Evolutionary conservation across 2,888 invertebrate genomes (phyloP).

Genomic region (Polyommatus iphigenia): DNA sequence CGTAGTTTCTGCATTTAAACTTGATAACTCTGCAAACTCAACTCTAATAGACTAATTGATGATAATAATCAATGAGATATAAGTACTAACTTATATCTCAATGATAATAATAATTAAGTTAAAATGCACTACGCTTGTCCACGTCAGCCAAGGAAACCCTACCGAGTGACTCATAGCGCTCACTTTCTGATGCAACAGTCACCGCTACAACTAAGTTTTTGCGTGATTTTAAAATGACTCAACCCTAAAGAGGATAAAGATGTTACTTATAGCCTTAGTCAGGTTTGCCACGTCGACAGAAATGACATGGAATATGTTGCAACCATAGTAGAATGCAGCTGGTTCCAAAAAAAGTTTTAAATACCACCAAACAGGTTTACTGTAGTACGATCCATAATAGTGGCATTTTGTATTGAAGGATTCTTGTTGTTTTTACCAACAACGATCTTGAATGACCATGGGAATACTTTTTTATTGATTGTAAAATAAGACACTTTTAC

Average conservation of each 20-base stretch:
- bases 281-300: constrained; percentile 22
- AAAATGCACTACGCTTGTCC: neutral
- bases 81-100: no score
- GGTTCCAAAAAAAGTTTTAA: constrained; percentile 3
- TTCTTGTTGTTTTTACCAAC: neutral
- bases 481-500: neutral
- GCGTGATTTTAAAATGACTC: neutral
- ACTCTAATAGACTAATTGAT: neutral
- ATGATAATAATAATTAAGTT: neutral
- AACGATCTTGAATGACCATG: neutral
- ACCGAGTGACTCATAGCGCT: constrained; percentile 2
- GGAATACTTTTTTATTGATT: neutral
- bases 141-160: constrained; percentile 21
- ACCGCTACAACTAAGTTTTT: neutral
- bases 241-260: neutral
- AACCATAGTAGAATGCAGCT: neutral
- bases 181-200: constrained; percentile 25
- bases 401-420: constrained; percentile 9
- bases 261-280: neutral
- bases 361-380: neutral
- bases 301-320: constrained; percentile 3
- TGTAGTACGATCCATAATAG: neutral
- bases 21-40: neutral
- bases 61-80: no score
- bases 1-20: no score